phyloP scores from a whole-genome alignment of 2,113 vertebrate genomes.

The Platycercus adscitus region DNA sequence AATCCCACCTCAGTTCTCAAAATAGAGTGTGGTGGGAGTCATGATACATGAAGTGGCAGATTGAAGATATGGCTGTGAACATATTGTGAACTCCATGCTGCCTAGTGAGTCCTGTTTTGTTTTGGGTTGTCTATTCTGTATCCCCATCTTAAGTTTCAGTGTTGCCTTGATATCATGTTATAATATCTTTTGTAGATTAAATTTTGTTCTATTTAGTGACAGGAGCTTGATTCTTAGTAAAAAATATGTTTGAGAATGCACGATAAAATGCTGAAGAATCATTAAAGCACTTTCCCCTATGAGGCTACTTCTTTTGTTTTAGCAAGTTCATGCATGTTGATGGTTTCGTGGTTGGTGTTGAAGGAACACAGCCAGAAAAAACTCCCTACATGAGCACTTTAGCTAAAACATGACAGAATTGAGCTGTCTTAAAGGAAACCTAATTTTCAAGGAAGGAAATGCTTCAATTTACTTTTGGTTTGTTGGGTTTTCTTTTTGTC shows the following conservation, averaged over 20 bases:
- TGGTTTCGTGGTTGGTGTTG: neutral
- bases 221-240: neutral
- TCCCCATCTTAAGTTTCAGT: neutral
- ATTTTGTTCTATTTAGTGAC: neutral
- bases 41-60: constrained; percentile 60
- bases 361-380: neutral
- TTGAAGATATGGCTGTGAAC: constrained; percentile 55
- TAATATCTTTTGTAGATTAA: neutral
- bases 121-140: constrained; percentile 11
- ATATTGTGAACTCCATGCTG: constrained; percentile 40
- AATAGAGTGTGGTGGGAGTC: constrained; percentile 52
- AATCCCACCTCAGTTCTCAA: constrained; percentile 50
- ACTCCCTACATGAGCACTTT: neutral
- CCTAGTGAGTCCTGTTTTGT: constrained; percentile 31
- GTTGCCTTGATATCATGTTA: neutral
- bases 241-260: neutral
- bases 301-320: neutral
- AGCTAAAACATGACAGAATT: neutral
- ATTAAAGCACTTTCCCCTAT: neutral
- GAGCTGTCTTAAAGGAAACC: neutral
- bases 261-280: neutral
- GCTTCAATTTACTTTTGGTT: neutral
- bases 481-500: too few species aligned
- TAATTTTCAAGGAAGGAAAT: neutral
- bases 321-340: neutral